Evolutionary conservation across 2,888 invertebrate species (phyloP), one percentile per base, ranked within the genome.

Genomic region (Chymomyza procnemis): DNA sequence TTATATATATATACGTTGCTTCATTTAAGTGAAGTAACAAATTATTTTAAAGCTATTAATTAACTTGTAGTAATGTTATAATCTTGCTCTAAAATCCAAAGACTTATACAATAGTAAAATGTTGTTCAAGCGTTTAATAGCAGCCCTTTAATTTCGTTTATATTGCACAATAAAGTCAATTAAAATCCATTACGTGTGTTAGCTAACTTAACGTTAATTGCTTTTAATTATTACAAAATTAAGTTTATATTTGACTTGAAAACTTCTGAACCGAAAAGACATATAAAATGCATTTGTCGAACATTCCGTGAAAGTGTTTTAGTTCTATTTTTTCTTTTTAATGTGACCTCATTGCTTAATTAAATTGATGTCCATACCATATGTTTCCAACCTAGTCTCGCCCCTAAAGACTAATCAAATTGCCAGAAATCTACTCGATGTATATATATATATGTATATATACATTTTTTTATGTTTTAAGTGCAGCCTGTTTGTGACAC

Each of bases 401-500:
- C 12, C 34, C 52, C 47, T 62, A 63, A 74, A 62, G 57, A 64
- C 69, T 75, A 76, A 78, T 78, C 66, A 61, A 76, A 76, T 75
- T 71, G 69, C 58, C 56, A 65, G 64, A 57, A 57, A 34, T 60
- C 61, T 71, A 47, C 68, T 78, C 22, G 26, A 26, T 26, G 4
- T 2, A 26, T 5, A 26, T 26, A 26, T 34, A 34, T 34, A 9
- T 34, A 9, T 34, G 8, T n/a, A n/a, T n/a, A n/a, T 50, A 50
- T 9, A 2, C 0, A 16, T 48, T 48, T n/a, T 12, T 48, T 50
- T 50, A 16, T 50, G 4, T 61, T 52, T 60, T 61, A 67, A 66
- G 67, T 64, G 55, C 75, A 59, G 71, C 71, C 76, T 66, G 69
- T 74, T 61, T 77, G 64, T 74, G 84, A 81, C 78, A 79, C 76